Percentiles rank a stretch among this genome's conserved stretches.
These are phyloP conservation scores for Vanessa cardui DNA, from an alignment of 2,888 invertebrate species.

Conservation along the genomic window DNA sequence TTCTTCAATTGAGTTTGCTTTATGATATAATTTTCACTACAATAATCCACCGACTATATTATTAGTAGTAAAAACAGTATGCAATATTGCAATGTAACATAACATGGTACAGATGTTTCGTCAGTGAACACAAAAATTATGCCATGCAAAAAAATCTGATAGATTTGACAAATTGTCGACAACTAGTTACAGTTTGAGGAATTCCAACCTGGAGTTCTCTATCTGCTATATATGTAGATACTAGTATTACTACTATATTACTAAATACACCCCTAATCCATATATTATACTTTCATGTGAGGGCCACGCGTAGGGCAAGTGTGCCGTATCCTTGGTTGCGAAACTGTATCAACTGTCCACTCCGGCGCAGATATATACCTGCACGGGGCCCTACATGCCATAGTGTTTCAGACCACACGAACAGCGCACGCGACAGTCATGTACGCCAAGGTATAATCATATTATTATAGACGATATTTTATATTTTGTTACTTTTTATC, in stretches of 20 bases:
- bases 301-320: slow-evolving; percentile 43
- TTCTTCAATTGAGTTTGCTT: no score
- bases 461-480: slow-evolving; percentile 3
- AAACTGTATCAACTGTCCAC: slow-evolving; percentile 70
- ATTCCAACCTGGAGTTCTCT: slow-evolving; percentile 26
- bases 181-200: background rate
- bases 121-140: no score
- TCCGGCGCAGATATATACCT: slow-evolving; percentile 59
- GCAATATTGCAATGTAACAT: no score
- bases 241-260: slow-evolving; percentile 34
- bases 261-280: slow-evolving; percentile 45
- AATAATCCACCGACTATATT: no score
- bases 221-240: slow-evolving; percentile 32
- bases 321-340: slow-evolving; percentile 64
- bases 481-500: no score
- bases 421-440: slow-evolving; percentile 67
- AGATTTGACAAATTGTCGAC: slow-evolving; percentile 2
- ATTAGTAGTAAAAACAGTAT: no score
- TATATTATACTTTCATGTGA: slow-evolving; percentile 45
- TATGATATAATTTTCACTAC: background rate
- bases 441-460: slow-evolving; percentile 70
- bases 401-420: slow-evolving; percentile 58
- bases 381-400: slow-evolving; percentile 48
- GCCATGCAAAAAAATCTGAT: no score
- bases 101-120: no score